A percentile compares a stretch with the other conserved stretches of the same genome.
Conservation (phyloP, 2,113 vertebrate species). For the Campylorhamphus procurvoides region DNA sequence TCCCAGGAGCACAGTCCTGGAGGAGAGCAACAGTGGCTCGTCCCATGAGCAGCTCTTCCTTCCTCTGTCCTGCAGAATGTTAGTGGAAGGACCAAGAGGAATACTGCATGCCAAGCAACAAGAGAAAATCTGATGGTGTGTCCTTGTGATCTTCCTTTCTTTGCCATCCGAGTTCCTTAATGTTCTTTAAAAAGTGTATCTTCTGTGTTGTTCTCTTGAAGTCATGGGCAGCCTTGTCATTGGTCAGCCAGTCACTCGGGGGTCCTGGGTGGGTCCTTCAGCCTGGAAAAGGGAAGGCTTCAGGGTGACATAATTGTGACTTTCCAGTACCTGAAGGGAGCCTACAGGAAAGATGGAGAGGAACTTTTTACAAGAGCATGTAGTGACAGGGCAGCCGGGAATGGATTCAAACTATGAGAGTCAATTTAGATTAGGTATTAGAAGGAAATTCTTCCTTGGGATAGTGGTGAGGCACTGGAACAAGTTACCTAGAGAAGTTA, state of each 20-base stretch:
- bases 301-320: no score
- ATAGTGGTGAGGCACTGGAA: no score
- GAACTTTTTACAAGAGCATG: no score
- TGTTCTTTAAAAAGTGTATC: background rate
- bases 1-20: rapidly evolving
- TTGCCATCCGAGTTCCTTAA: background rate
- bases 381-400: no score
- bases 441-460: no score
- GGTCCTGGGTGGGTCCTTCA: background rate
- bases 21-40: background rate
- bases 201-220: background rate
- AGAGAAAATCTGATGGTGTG: background rate
- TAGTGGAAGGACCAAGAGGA: background rate
- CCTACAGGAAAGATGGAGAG: no score
- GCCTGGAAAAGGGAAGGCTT: no score
- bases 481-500: no score
- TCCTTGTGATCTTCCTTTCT: background rate
- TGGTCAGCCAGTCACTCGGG: background rate
- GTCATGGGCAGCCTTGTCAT: rapidly evolving
- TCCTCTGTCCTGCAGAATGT: background rate
- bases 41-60: background rate
- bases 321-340: no score
- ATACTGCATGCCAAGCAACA: rapidly evolving
- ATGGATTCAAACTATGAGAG: no score
- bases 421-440: no score